phyloP scores from a whole-genome alignment of 2,113 vertebrate genomes.

The Trematocara nigrifrons region DNA sequence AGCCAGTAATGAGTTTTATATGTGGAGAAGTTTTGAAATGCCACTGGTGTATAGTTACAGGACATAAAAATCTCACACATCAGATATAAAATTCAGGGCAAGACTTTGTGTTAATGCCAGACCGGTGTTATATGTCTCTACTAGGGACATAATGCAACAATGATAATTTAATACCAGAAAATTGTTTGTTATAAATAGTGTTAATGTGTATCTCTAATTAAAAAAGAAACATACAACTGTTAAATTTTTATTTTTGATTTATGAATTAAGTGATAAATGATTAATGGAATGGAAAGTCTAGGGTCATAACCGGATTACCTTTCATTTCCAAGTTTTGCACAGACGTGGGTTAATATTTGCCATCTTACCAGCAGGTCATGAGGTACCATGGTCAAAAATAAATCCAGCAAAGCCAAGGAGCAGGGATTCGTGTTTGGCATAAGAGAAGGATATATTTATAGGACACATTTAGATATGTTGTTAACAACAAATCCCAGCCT shows the following conservation, averaged over 20 bases:
- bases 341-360: background rate
- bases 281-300: background rate
- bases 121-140: background rate
- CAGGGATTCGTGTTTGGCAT: background rate
- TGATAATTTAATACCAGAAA: constrained; percentile 11
- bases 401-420: constrained; percentile 2
- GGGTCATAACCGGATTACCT: background rate
- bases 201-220: background rate
- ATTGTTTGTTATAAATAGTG: background rate
- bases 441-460: constrained; percentile 38
- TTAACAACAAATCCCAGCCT: background rate
- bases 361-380: background rate
- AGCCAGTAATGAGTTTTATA: constrained; percentile 4
- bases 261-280: background rate
- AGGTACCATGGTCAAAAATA: constrained; percentile 32
- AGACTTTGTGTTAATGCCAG: background rate
- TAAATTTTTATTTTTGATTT: background rate
- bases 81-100: constrained; percentile 4
- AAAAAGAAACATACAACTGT: background rate
- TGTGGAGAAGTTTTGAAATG: constrained; percentile 15
- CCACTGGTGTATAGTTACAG: constrained; percentile 27
- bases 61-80: constrained; percentile 2
- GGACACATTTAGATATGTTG: constrained; percentile 10
- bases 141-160: background rate
- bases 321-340: background rate